These are phyloP conservation scores for Liopterus haemorrhoidalis DNA, from an alignment of 2,888 invertebrate species.

Conservation along the genomic window DNA sequence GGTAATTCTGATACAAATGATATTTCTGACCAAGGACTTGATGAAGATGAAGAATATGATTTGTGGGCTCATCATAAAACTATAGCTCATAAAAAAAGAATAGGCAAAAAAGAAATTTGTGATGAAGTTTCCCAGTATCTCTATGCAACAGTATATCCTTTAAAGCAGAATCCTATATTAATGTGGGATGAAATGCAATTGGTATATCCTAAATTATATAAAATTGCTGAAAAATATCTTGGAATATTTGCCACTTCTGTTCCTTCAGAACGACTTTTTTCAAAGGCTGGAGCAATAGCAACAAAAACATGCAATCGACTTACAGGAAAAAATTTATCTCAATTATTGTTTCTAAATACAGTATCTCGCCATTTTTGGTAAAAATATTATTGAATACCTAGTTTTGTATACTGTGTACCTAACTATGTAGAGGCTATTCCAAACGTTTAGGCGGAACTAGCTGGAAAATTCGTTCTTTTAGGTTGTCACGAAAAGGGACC, in stretches of 20 bases:
- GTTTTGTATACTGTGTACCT: no score
- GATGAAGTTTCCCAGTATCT: constrained; percentile 24
- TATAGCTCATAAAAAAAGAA: constrained; percentile 28
- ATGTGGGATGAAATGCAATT: constrained; percentile 29
- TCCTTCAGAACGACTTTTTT: constrained; percentile 6
- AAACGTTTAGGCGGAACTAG: no score
- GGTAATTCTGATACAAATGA: no score
- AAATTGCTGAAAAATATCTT: constrained; percentile 27
- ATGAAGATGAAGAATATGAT: constrained; percentile 9
- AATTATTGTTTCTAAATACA: no score
- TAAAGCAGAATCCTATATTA: constrained; percentile 31
- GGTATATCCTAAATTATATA: constrained; percentile 7
- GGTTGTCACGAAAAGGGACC: no score
- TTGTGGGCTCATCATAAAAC: constrained; percentile 25
- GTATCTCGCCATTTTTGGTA: no score
- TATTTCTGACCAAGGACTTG: no score
- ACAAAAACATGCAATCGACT: no score
- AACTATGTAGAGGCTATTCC: no score
- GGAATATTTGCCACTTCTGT: constrained; percentile 19
- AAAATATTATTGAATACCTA: no score
- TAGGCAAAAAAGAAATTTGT: constrained; percentile 27
- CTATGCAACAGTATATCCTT: constrained; percentile 27
- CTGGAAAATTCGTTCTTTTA: no score
- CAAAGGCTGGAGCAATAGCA: constrained; percentile 5
- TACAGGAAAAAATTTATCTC: no score